Base-by-base conservation (phyloP, 1,140 invertebrate genomes). In the Spodoptera frugiperda region DNA sequence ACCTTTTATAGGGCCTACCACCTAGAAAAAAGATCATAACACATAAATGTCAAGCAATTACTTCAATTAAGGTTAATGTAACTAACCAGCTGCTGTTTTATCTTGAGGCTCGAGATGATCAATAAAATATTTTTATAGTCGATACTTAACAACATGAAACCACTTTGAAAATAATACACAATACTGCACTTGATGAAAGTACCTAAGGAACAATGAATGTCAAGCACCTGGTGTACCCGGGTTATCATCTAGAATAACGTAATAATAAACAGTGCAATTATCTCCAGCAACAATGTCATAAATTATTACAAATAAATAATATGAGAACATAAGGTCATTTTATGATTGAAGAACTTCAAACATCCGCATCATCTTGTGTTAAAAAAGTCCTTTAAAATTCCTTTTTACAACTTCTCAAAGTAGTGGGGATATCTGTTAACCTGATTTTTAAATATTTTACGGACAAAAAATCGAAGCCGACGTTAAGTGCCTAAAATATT, bases 191-290 rank as follows among this genome's bases (percentile, higher is more conserved):
- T 25, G 25, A 25, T 8, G n/a, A 30, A 59, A 59, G 9, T 39
- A 59, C 15, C 33, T 14, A 15, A 33, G 39, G 12, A 59, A 59
- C 30, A 21, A 59, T 59, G 12, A 30, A 57, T 30, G 19, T 57
- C 54, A 57, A 25, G 21, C 55, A 25, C 30, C 21, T 25, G 30
- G 30, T 15, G 30, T n/a, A 15, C 57, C 10, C 33, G 57, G 33
- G 57, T 17, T 17, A 46, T 19, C 15, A 39, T 61, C 9, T 15
- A 61, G n/a, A 61, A 30, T 17, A 61, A 33, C 44, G 17, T 33
- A 63, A 44, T 63, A 63, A 63, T 63, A 63, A 63, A 63, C 59
- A 63, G 11, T 15, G n/a, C 59, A 63, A n/a, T 44, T 63, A 44
- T 63, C 33, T 44, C n/a, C 44, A 4, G 9, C 59, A 44, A 63